Evolutionary conservation across 1,140 invertebrate genomes (phyloP), one percentile per base, ranked within the genome.

Genomic region (Ceratitis capitata): DNA sequence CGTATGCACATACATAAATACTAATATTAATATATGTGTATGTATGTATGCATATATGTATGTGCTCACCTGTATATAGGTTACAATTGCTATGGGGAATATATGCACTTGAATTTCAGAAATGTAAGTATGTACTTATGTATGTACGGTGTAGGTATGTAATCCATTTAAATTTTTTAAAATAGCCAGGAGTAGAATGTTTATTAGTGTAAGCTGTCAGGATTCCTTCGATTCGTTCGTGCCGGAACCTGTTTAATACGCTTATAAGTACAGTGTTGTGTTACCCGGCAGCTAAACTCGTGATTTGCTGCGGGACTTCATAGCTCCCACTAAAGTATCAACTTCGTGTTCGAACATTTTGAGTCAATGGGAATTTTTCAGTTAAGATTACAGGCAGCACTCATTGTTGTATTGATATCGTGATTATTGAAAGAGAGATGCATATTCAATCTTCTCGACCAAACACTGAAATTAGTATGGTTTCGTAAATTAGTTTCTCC

Each of bases 381-480:
- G 39, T 14, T 26, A 26, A 78, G 69, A 78, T 78, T 78, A 78
- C 69, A 78, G 69, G n/a, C 69, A 19, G 69, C 39, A 14, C 61
- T 78, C n/a, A 78, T 78, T 78, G 29, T 5, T 0, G 23, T 47
- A 78, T 45, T 78, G 19, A 78, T 78, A 78, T 78, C 69, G 69
- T 78, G 69, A 78, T 78, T 78, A 78, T 78, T 78, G 19, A 45
- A 78, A 78, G n/a, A 78, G 69, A 78, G 39, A 78, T 78, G 23
- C 51, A 56, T 7, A 45, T 78, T 78, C n/a, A n/a, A 23, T 78
- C 14, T 45, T 78, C 9, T n/a, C 69, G 23, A 78, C 19, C 19
- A 10, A 78, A 35, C 29, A n/a, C 19, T 78, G 5, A 78, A 78
- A 78, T 78, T 78, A 78, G 69, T 78, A 39, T 45, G 69, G 26